Evolutionary conservation across 2,888 invertebrate species (phyloP).

Genomic region (Heliconius ismenius): DNA sequence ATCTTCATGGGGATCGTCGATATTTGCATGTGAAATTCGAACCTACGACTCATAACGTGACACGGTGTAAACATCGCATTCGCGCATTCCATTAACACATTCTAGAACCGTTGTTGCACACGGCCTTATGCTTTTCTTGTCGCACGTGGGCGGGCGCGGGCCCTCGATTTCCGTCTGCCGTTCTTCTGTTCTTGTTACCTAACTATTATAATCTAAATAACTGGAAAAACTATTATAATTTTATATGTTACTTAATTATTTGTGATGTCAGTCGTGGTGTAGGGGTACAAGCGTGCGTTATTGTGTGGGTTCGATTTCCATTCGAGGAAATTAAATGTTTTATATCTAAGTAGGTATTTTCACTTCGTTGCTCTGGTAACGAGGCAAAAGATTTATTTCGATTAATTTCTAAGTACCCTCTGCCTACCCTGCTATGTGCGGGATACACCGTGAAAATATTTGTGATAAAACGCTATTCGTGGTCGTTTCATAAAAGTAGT

Average conservation of each 20-base stretch:
- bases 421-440: too few relatives aligned
- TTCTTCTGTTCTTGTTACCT: conserved; percentile 59
- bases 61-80: conserved; percentile 5
- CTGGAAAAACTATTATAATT: conserved; percentile 33
- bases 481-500: too few relatives aligned
- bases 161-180: conserved; percentile 63
- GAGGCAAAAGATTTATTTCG: too few relatives aligned
- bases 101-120: conserved; percentile 38
- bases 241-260: conserved; percentile 5
- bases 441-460: too few relatives aligned
- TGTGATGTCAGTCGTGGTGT: not conserved
- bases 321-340: too few relatives aligned
- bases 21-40: not conserved
- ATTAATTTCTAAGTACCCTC: too few relatives aligned
- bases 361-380: too few relatives aligned
- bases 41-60: not conserved
- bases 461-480: too few relatives aligned
- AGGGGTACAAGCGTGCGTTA: not conserved
- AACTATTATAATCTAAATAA: conserved; percentile 70
- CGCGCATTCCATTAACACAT: conserved; percentile 20
- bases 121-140: conserved; percentile 56
- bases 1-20: too few relatives aligned
- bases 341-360: too few relatives aligned
- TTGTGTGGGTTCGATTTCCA: too few relatives aligned
- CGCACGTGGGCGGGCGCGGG: conserved; percentile 67